Evolutionary conservation across 1,140 invertebrate genomes (phyloP).

Genomic region (Pseudomyrmex gracilis): DNA sequence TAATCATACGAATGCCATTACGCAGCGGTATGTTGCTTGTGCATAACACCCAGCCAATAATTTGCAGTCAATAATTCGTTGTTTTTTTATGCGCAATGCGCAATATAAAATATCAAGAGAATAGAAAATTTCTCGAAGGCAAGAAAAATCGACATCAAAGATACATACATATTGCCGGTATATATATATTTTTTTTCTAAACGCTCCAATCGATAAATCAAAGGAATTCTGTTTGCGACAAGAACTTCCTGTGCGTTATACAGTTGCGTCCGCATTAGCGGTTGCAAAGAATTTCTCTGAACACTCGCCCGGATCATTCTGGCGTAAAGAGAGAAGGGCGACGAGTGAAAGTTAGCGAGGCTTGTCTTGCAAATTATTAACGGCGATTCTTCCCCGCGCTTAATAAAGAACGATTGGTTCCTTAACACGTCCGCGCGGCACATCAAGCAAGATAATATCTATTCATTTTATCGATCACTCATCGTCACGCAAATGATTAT

Average conservation of each 20-base stretch:
- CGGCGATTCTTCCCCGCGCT: neutral
- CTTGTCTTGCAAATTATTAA: conserved; percentile 57
- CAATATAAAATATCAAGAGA: neutral
- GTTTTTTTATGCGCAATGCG: conserved; percentile 10
- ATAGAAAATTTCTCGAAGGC: conserved; percentile 14
- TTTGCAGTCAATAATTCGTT: conserved; percentile 42
- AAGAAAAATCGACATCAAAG: neutral
- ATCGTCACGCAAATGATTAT: conserved; percentile 9
- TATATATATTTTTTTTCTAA: neutral
- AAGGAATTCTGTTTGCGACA: neutral
- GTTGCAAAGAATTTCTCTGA: conserved; percentile 63
- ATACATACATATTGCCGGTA: neutral
- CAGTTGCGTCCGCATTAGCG: conserved; percentile 8
- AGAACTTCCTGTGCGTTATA: conserved; percentile 47
- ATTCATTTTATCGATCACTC: neutral
- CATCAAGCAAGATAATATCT: neutral
- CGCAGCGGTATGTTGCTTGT: conserved; percentile 27
- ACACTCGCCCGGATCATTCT: conserved; percentile 43
- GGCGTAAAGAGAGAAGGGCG: conserved; percentile 40
- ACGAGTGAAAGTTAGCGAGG: conserved; percentile 68
- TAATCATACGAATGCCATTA: conserved; percentile 22
- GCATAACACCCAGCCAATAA: conserved; percentile 20
- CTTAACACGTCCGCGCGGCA: neutral
- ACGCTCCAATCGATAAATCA: conserved; percentile 21
- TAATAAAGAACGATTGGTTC: conserved; percentile 16